Evolutionary conservation across 2,888 invertebrate genomes (phyloP), one percentile per base, ranked within the genome.

Genomic region (Leucania comma): DNA sequence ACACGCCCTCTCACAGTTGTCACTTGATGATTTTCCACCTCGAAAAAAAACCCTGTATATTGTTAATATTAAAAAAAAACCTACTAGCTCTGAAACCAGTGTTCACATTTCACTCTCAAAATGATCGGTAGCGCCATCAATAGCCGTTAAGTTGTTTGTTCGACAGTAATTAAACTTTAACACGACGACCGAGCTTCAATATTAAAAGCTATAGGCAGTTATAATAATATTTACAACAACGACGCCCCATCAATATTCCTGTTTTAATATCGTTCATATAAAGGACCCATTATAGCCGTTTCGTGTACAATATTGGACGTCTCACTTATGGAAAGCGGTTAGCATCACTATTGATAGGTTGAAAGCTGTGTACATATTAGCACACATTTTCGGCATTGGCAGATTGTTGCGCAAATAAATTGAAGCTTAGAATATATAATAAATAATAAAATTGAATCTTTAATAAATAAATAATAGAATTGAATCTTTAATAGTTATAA

Each of bases 251-350:
- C 82, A 84, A 84, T 84, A 76, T 84, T 59, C 72, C 59, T 68
- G 80, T 76, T 84, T 84, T 83, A 84, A 84, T 84, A 84, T 82
- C 32, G 61, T 29, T 58, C 61, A 66, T 54, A 74, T 72, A 75
- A 82, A 80, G 56, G 74, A 53, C 46, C 53, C 57, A 62, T 68
- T 77, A 68, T 64, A 61, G 14, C 53, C n/a, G 14, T 54, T 24
- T 10, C 22, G 38, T 35, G 42, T 53, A 50, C 50, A 59, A 60
- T 68, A 82, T 72, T 32, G 59, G 51, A 12, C 38, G 24, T 14
- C 32, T 78, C 50, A 72, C 42, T 26, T 48, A 53, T 35, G 51
- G 8, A 26, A 71, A 71, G 42, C 20, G 50, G 29, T 78, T 63
- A 53, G 58, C n/a, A 61, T 54, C 60, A 67, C 22, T 48, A 56